A percentile compares a stretch with the other conserved stretches of the same genome.
Evolutionary conservation across 2,888 invertebrate genomes (phyloP).

Genomic region (Marasmarcha lunaedactyla): DNA sequence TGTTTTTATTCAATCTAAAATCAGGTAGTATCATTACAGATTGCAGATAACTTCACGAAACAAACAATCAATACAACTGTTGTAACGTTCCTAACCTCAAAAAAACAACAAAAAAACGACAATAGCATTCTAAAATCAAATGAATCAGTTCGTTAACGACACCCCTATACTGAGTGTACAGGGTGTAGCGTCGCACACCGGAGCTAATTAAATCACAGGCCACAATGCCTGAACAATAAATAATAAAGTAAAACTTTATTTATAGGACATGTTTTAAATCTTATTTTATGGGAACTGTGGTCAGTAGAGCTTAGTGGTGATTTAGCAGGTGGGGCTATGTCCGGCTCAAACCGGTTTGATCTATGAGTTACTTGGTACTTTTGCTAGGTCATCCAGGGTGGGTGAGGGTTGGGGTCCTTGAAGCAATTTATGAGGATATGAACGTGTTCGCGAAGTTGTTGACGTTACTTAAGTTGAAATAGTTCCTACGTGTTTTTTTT

Average conservation of each 20-base stretch:
- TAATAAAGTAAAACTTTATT: conserved; percentile 34
- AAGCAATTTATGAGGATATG: background rate
- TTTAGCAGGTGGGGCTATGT: conserved; percentile 37
- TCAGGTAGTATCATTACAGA: too few relatives aligned
- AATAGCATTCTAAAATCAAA: background rate
- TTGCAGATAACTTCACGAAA: too few relatives aligned
- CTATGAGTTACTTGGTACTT: conserved; percentile 25
- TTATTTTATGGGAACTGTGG: conserved; percentile 67
- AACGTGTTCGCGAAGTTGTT: too few relatives aligned
- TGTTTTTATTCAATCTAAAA: too few relatives aligned
- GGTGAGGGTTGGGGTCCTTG: conserved; percentile 9
- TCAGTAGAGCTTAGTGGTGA: conserved; percentile 39
- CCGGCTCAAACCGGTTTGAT: conserved; percentile 21
- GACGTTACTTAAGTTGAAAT: too few relatives aligned
- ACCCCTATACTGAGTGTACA: background rate
- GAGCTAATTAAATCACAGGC: conserved; percentile 40
- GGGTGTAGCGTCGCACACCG: conserved; percentile 30
- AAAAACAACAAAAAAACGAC: background rate
- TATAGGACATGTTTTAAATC: conserved; percentile 49
- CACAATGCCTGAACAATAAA: conserved; percentile 35
- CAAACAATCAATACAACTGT: too few relatives aligned
- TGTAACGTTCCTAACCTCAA: too few relatives aligned
- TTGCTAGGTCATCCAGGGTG: conserved; percentile 27
- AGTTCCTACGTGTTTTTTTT: background rate
- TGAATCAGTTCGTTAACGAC: conserved; percentile 1